These are phyloP conservation scores for Podarcis muralis DNA, from an alignment of 2,113 vertebrate species.

Conservation along the genomic window DNA sequence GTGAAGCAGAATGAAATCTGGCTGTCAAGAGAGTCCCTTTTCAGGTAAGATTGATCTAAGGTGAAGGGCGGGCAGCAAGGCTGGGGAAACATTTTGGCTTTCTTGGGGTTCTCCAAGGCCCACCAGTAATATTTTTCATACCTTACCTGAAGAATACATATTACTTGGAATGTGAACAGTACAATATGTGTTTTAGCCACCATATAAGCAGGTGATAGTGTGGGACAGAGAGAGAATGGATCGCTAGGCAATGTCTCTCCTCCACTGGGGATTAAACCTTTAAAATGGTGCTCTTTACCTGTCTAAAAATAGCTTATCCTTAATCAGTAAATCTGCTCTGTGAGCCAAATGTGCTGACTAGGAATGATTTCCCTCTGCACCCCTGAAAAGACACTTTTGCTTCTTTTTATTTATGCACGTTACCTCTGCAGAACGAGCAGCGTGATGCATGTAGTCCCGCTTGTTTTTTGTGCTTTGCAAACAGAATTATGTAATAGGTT, in stretches of 20 bases:
- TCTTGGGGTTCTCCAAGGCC: not conserved
- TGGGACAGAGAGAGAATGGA: not conserved
- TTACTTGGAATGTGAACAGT: not conserved
- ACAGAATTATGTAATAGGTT: slow-evolving; percentile 21
- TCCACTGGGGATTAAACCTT: not conserved
- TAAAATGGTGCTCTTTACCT: not conserved
- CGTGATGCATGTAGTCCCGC: too few relatives aligned
- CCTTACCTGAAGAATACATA: not conserved
- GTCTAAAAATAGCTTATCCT: not conserved
- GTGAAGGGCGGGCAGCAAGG: not conserved
- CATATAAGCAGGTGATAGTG: not conserved
- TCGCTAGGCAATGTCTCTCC: not conserved
- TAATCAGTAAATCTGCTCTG: not conserved
- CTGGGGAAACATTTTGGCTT: not conserved
- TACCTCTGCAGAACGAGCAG: not conserved
- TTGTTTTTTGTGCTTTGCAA: slow-evolving; percentile 3
- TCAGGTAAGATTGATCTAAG: slow-evolving; percentile 79
- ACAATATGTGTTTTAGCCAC: not conserved
- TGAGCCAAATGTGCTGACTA: slow-evolving; percentile 10
- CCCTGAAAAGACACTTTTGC: not conserved
- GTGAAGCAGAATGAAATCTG: slow-evolving; percentile 94
- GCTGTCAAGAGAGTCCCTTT: slow-evolving; percentile 93
- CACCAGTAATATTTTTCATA: not conserved
- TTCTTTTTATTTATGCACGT: not conserved
- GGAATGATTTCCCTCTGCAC: not conserved